Base-by-base conservation (phyloP, 2,113 vertebrate genomes). In the Formicarius rufipectus region DNA sequence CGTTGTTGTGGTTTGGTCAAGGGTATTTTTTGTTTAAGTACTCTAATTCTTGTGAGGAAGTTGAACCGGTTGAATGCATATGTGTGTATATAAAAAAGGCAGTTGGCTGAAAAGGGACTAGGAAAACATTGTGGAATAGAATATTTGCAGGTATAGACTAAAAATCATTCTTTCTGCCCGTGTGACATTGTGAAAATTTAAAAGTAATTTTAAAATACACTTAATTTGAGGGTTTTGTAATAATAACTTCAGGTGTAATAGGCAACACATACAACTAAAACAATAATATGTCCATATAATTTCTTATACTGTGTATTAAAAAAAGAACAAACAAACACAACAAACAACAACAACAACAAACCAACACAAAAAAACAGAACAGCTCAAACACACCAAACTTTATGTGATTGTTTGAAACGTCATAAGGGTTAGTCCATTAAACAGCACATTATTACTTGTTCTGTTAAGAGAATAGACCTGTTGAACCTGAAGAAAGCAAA, bases 371-470 rank as follows among this genome's bases (percentile, higher is more conserved):
- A 10, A 37, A 44, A 21, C 44, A 19, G 16, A 59, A 31, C 20
- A 58, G 37, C 11, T 23, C 67, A 78, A 94, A 14, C 8, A 35
- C 45, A 44, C 23, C 0, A 0, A 60, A 88, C 55, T 96, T 89
- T 42, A 67, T 90, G 83, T 90, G 68, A 87, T 95, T 95, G 91
- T 95, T 82, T 95, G 53, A 58, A 58, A 85, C 49, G 28, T 76
- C 59, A 55, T 88, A 66, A 95, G 96, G 30, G 31, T 92, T 96
- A 93, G 55, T 93, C n/a, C 83, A 42, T 95, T 96, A 95, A 92
- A 87, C 49, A 42, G 24, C 75, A 84, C 53, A 35, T 78, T 45
- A 66, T 62, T 90, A 53, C 94, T 84, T 97, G 15, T 90, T 89
- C 62, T 93, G 37, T 97, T 92, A 86, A 73, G 74, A 84, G 64